Base-by-base conservation (phyloP, 2,113 vertebrate species). In the Oryctolagus cuniculus region DNA sequence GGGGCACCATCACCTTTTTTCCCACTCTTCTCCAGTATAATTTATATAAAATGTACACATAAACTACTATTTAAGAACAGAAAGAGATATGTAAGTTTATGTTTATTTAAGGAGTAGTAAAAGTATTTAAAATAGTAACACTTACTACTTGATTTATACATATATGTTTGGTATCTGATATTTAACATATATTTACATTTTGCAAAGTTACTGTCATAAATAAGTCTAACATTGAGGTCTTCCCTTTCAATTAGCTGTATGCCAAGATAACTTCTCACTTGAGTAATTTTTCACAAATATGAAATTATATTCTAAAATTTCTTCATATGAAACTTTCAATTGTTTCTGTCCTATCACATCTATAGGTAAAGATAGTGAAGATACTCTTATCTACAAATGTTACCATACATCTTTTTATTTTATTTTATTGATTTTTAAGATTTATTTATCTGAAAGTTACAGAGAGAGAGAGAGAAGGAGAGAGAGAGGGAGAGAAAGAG, bases 361-460 rank as follows among this genome's bases (percentile, higher is more conserved):
- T 82, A 36, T 53, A 66, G 53, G 34, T 58, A 87, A 90, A 93
- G 27, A 29, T 22, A 88, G 21, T 85, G 24, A 81, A 86, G 82
- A 89, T 25, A 85, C 72, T 88, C 22, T 80, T 67, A 13, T 44
- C 36, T n/a, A 73, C 34, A 67, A 24, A 77, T 36, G 25, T 74
- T 81, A 6, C 10, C 29, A 67, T 12, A 25, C 22, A 78, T 77
- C 73, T 17, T 58, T 58, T 58, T 12, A 58, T 11, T 58, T 58
- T 44, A 44, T 44, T 44, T 44, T 44, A 44, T 44, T 44, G 6
- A 8, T 44, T 44, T 44, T 44, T 44, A 44, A 44, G 44, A 58
- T 58, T 58, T 12, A 58, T 58, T 16, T 58, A 16, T 58, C 17
- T 58, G 55, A 58, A 58, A 58, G 55, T 58, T 58, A 16, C 17